phyloP scores from a whole-genome alignment of 1,140 invertebrate species.

The Zaprionus camerounensis region DNA sequence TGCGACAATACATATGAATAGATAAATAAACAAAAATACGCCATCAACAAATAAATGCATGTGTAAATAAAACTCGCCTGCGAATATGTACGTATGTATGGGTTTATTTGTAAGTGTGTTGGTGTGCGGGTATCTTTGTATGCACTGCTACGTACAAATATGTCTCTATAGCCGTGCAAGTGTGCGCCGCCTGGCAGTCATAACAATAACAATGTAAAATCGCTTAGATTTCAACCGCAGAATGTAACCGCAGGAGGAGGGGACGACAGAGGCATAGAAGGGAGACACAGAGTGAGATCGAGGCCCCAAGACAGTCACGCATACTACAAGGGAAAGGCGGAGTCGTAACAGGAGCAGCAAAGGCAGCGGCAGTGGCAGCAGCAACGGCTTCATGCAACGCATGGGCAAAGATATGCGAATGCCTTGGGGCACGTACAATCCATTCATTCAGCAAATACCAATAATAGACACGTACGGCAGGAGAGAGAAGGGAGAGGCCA shows the following conservation, averaged over 20 bases:
- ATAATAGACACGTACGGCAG: slow-evolving; percentile 76
- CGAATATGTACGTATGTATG: neutral
- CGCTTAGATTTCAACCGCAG: slow-evolving; percentile 80
- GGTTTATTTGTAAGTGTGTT: neutral
- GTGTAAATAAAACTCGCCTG: slow-evolving; percentile 59
- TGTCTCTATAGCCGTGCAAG: slow-evolving; percentile 28
- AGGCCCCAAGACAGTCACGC: slow-evolving; percentile 13
- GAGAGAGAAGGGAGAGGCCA: slow-evolving; percentile 9
- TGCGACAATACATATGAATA: slow-evolving; percentile 81
- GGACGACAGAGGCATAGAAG: neutral
- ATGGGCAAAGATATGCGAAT: slow-evolving; percentile 69
- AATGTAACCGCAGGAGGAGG: slow-evolving; percentile 45
- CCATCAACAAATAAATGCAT: slow-evolving; percentile 81
- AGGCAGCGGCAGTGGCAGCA: neutral
- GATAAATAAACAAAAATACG: slow-evolving; percentile 81
- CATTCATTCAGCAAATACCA: slow-evolving; percentile 83
- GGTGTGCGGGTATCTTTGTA: neutral
- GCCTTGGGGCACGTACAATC: slow-evolving; percentile 78
- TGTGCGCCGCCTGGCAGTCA: slow-evolving; percentile 57
- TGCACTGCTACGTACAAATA: slow-evolving; percentile 1
- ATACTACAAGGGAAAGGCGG: slow-evolving; percentile 71
- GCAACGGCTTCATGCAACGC: slow-evolving; percentile 41
- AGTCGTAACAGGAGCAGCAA: slow-evolving; percentile 40
- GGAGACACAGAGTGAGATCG: neutral
- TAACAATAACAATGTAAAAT: slow-evolving; percentile 83